Evolutionary conservation across 2,797 vertebrate genomes (phyloP).

Genomic region (Syngnathus rostellatus): DNA sequence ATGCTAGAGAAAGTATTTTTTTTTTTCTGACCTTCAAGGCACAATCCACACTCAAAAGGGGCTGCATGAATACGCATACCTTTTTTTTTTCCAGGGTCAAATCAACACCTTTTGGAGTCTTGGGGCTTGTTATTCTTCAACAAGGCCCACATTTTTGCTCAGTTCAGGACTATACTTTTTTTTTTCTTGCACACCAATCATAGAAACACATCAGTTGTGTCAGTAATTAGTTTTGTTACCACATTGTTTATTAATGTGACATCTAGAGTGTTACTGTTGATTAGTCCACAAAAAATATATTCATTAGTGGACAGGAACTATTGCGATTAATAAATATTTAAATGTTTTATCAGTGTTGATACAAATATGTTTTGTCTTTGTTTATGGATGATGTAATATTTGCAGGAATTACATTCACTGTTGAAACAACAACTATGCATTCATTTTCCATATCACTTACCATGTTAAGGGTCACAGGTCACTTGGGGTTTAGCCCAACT

Average conservation of each 20-base stretch:
- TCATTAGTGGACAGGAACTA: no score
- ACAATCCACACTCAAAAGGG: not conserved
- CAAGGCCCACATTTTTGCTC: not conserved
- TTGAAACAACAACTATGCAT: no score
- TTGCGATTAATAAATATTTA: no score
- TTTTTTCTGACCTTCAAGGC: not conserved
- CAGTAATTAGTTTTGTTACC: no score
- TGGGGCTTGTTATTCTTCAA: not conserved
- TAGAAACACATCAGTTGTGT: not conserved
- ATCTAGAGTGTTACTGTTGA: not conserved
- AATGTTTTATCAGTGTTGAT: not conserved
- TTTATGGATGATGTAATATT: no score
- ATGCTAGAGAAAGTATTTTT: not conserved
- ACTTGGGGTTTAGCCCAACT: no score
- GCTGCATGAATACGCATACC: not conserved
- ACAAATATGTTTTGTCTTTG: not conserved
- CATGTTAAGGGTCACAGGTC: no score
- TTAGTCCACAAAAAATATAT: no score
- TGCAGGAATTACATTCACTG: no score
- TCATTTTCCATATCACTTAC: no score
- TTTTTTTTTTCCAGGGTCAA: not conserved
- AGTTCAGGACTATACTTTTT: not conserved
- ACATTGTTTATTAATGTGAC: not conserved
- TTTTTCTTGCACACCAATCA: not conserved
- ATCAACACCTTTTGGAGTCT: not conserved